Evolutionary conservation across 2,888 invertebrate genomes (phyloP).

Genomic region (Thumatha senex): DNA sequence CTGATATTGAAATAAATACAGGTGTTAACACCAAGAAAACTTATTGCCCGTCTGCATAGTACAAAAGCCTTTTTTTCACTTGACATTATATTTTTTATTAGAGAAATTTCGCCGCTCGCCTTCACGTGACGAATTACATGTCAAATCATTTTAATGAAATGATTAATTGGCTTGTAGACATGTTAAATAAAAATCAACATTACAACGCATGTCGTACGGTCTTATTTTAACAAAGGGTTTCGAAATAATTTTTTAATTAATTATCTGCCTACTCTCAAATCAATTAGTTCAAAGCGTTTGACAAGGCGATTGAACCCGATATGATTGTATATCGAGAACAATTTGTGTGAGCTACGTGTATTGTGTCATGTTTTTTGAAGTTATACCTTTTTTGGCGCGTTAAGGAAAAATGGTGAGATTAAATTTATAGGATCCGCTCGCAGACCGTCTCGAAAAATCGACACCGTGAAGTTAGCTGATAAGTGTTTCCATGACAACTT

Average conservation of each 20-base stretch:
- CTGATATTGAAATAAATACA: not conserved
- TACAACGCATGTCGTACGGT: constrained; percentile 29
- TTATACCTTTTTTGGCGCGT: too few species aligned
- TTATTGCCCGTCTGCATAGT: constrained; percentile 15
- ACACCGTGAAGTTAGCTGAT: too few species aligned
- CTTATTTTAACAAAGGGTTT: constrained; percentile 24
- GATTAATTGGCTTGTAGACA: constrained; percentile 46
- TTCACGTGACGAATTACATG: constrained; percentile 53
- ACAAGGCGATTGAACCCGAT: constrained; percentile 21
- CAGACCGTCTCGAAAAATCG: too few species aligned
- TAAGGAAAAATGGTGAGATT: too few species aligned
- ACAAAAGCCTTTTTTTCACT: constrained; percentile 10
- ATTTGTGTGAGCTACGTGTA: constrained; percentile 7
- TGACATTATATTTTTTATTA: constrained; percentile 26
- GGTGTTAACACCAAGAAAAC: not conserved
- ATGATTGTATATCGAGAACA: constrained; percentile 12
- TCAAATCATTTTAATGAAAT: constrained; percentile 55
- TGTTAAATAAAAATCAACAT: constrained; percentile 34
- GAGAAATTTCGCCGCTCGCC: constrained; percentile 33
- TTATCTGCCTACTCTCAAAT: constrained; percentile 30
- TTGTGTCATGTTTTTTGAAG: too few species aligned
- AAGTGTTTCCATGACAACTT: too few species aligned
- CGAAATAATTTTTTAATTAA: not conserved
- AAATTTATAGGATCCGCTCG: too few species aligned
- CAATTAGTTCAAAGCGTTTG: constrained; percentile 31